Evolutionary conservation across 2,797 vertebrate genomes (phyloP), one percentile per base, ranked within the genome.

Genomic region (Melanotaenia maccullochi): DNA sequence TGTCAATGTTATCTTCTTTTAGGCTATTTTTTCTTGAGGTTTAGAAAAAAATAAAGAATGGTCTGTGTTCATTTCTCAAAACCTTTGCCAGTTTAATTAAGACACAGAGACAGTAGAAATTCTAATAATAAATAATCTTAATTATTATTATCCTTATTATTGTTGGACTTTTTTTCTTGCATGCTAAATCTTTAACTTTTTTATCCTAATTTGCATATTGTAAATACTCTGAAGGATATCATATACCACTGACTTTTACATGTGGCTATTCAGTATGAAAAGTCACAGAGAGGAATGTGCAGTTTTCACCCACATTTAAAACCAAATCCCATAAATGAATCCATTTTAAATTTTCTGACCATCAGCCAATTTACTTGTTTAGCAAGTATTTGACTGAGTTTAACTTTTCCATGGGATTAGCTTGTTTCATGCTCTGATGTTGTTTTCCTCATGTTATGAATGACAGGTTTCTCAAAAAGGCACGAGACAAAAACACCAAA

Each of bases 381-480:
- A 18, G 25, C 28, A 54, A 16, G 16, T 18, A 32, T 56, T 56
- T 30, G 16, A 32, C 54, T 32, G 28, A 22, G 13, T 44, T 32
- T 58, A 59, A 51, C 59, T 63, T 55, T 75, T 58, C 9, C 3
- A 5, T 61, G 24, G 20, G 20, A 24, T 65, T 28, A 38, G 4
- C 24, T 54, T 75, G 47, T 60, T 51, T 60, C 30, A 42, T 40
- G 18, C 57, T 65, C 32, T 64, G 60, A 61, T 42, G 51, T 25
- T 70, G 57, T 67, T 66, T 73, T 65, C 49, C 25, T 54, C 30
- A 25, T 24, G 28, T 59, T 55, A 55, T 78, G 55, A 66, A 59
- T 74, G 70, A 55, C 61, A 67, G 32, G 20, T 40, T 55, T 60
- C 51, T 61, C n/a, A 68, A 54, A 36, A 36, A 35, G 55, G 40